Percentiles rank a stretch among this genome's conserved stretches.
Conservation (phyloP, 2,113 vertebrate species). For the Dromiciops gliroides region DNA sequence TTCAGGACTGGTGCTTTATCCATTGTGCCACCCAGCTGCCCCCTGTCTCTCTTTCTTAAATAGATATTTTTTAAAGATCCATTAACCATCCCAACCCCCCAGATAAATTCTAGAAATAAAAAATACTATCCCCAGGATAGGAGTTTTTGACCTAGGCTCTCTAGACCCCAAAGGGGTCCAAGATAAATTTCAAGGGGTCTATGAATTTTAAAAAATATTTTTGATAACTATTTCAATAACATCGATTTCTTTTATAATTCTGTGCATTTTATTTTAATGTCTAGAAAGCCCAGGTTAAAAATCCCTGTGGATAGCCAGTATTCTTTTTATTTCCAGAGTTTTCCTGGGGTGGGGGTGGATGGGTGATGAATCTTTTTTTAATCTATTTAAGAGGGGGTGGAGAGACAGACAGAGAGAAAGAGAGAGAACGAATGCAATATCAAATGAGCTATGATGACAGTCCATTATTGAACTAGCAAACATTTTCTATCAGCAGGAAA, state of each 20-base stretch:
- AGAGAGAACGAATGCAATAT: neutral
- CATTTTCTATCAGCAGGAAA: slow-evolving; percentile 5
- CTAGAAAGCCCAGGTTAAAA: neutral
- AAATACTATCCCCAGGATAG: neutral
- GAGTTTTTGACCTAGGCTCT: no score
- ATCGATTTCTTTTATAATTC: neutral
- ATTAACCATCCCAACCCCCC: neutral
- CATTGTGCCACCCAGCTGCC: no score
- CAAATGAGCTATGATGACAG: neutral
- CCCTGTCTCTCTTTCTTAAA: no score
- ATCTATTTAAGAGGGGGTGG: neutral
- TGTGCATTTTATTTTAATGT: neutral
- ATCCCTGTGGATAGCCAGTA: neutral
- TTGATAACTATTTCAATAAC: neutral
- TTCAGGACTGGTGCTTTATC: no score
- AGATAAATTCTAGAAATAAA: neutral
- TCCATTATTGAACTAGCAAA: neutral
- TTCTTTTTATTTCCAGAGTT: neutral
- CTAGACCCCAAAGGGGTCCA: neutral
- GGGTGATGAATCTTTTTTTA: neutral
- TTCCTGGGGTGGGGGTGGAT: no score
- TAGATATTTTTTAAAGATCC: neutral
- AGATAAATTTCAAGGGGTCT: neutral
- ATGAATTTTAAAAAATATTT: neutral
- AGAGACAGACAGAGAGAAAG: neutral